Base-by-base conservation (phyloP, 2,797 vertebrate genomes). In the Varecia variegata region DNA sequence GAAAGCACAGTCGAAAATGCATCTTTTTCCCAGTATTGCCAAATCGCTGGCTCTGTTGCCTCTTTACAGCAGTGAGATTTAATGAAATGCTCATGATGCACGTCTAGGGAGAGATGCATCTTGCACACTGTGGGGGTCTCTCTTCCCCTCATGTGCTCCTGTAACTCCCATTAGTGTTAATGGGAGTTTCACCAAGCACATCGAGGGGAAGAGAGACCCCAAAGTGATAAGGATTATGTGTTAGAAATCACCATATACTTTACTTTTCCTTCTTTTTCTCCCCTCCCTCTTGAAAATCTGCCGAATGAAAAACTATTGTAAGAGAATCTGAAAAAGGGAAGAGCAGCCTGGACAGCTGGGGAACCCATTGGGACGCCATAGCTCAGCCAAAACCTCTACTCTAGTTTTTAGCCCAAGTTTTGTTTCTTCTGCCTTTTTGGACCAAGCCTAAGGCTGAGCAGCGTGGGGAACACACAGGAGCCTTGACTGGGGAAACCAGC, bases 161-260 rank as follows among this genome's bases (percentile, higher is more conserved):
- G 32, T 91, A 92, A 94, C 91, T 97, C 84, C 86, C 86, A 81
- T 98, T 98, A 98, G 54, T 60, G 79, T 96, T 98, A 98, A 94
- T 87, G 94, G 93, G 97, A 97, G 68, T 96, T 97, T 95, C 77
- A 93, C 97, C 93, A 97, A 96, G 90, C 10, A 68, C 88, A 50
- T 92, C 95, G 68, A 97, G 94, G 23, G 79, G 94, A 93, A 96
- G 96, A 91, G 83, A 97, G 97, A 94, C 81, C 96, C 97, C 56
- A 94, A 70, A 97, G 92, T 74, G 87, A 92, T 90, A 95, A 94
- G 96, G 95, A 81, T 97, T 93, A 83, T 92, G 27, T 54, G 47
- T 93, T 95, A 97, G 97, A 97, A 97, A 94, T 93, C 87, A 90
- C 90, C 77, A 68, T 65, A 91, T 14, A 43, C 91, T 95, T 96